Percentiles rank a stretch among this genome's conserved stretches.
Conservation (phyloP, 2,888 invertebrate species). For the Lamellibrachia satsuma region DNA sequence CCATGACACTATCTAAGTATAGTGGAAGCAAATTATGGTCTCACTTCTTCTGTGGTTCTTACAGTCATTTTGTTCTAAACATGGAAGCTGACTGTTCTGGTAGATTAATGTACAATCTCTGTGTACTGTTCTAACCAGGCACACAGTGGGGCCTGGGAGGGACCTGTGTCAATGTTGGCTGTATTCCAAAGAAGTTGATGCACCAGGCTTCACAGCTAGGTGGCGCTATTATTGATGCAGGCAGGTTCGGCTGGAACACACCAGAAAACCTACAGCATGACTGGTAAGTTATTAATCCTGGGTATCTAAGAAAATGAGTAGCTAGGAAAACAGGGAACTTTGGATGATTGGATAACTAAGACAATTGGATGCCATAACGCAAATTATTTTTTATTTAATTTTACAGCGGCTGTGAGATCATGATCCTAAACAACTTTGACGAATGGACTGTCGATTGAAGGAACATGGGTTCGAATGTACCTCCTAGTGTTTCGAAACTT, state of each 20-base stretch:
- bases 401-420: neutral
- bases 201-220: constrained; percentile 92
- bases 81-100: no score
- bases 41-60: no score
- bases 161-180: constrained; percentile 97
- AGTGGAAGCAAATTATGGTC: no score
- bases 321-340: no score
- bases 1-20: no score
- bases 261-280: constrained; percentile 43
- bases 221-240: constrained; percentile 76
- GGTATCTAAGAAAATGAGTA: no score
- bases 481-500: no score
- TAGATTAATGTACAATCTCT: neutral
- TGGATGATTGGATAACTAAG: neutral
- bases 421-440: neutral
- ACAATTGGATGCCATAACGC: neutral
- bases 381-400: neutral
- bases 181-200: constrained; percentile 98
- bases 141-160: constrained; percentile 79
- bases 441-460: neutral
- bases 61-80: no score
- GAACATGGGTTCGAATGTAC: no score
- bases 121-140: constrained; percentile 21
- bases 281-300: constrained; percentile 44
- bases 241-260: constrained; percentile 66